Conservation (phyloP, 2,113 vertebrate species). For the Eurystomus gularis region DNA sequence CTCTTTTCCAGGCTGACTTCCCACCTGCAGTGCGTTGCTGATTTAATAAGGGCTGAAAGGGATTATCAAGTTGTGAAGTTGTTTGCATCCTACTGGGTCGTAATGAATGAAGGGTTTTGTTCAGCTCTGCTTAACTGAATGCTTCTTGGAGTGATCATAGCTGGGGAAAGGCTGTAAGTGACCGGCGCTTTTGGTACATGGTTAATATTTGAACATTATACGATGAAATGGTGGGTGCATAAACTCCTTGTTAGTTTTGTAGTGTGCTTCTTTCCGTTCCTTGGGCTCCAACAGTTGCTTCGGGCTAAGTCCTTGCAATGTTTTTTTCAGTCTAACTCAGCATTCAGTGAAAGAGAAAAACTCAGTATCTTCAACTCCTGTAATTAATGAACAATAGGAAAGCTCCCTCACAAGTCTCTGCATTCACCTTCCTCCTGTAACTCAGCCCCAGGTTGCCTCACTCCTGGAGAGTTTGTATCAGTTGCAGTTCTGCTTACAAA, state of each 20-base stretch:
- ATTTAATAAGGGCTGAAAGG: slow-evolving; percentile 75
- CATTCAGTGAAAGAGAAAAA: background rate
- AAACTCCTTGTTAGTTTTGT: background rate
- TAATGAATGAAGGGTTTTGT: slow-evolving; percentile 73
- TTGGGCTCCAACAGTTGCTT: background rate
- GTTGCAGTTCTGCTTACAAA: background rate
- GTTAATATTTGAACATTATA: slow-evolving; percentile 43
- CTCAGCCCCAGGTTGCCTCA: background rate
- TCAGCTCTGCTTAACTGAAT: slow-evolving; percentile 10
- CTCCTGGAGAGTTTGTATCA: background rate
- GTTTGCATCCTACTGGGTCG: slow-evolving; percentile 55
- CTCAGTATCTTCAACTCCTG: background rate
- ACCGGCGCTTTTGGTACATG: slow-evolving; percentile 6
- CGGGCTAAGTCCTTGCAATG: background rate
- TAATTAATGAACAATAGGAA: background rate
- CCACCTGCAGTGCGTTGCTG: slow-evolving; percentile 67
- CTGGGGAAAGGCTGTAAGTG: slow-evolving; percentile 17
- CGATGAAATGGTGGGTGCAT: slow-evolving; percentile 21
- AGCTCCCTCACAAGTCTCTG: background rate
- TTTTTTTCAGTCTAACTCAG: background rate
- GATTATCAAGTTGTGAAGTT: slow-evolving; percentile 76
- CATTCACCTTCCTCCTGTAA: background rate
- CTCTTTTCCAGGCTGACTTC: slow-evolving; percentile 55
- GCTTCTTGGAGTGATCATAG: slow-evolving; percentile 49
- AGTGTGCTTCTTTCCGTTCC: background rate